phyloP scores from a whole-genome alignment of 2,797 vertebrate species.

The Lindbergichthys nudifrons region DNA sequence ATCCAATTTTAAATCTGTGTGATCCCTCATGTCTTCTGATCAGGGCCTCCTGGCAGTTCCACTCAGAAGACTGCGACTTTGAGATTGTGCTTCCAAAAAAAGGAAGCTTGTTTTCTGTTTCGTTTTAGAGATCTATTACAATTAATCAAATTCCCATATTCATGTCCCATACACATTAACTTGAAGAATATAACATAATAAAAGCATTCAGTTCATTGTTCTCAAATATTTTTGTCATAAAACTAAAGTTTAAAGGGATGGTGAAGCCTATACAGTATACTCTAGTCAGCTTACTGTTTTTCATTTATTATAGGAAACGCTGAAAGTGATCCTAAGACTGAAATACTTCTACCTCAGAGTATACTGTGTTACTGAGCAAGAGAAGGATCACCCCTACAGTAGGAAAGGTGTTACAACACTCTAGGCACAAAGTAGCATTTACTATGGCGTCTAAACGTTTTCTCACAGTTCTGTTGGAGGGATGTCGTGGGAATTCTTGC shows the following conservation, averaged over 20 bases:
- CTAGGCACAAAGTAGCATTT: neutral
- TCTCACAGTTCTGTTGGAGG: neutral
- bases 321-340: neutral
- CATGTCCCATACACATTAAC: neutral
- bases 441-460: neutral
- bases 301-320: neutral
- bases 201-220: neutral
- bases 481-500: neutral
- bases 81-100: constrained; percentile 6
- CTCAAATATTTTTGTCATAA: neutral
- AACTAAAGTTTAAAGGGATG: neutral
- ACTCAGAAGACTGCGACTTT: constrained; percentile 4
- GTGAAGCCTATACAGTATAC: neutral
- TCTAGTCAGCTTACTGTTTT: neutral
- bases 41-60: constrained; percentile 5
- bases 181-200: neutral
- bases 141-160: neutral
- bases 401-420: neutral
- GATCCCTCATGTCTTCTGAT: constrained; percentile 37
- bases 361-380: neutral
- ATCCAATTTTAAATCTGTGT: constrained; percentile 37
- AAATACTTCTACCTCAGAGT: neutral
- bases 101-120: neutral
- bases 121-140: neutral
- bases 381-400: neutral